Evolutionary conservation across 1,140 invertebrate genomes (phyloP).

Genomic region (Drosophila serrata): DNA sequence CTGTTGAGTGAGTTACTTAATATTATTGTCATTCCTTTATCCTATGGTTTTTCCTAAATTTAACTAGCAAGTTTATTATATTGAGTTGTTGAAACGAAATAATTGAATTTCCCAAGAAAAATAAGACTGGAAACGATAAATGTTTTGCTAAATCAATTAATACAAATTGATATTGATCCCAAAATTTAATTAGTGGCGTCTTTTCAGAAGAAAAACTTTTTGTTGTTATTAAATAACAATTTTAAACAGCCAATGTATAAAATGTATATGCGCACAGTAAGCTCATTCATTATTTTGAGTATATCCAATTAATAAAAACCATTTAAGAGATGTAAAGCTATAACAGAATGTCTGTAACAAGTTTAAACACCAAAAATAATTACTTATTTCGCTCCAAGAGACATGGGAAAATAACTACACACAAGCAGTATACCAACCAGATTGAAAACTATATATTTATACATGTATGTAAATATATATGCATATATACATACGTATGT

Average conservation of each 20-base stretch:
- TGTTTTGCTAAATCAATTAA: not conserved
- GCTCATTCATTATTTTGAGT: constrained; percentile 8
- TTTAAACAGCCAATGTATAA: not conserved
- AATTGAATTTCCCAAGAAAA: not conserved
- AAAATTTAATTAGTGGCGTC: not conserved
- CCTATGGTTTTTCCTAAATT: not conserved
- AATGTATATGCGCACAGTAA: not conserved
- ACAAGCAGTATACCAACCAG: constrained; percentile 41
- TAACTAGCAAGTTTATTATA: not conserved
- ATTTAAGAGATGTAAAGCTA: constrained; percentile 25
- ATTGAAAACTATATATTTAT: constrained; percentile 42
- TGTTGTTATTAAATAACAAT: not conserved
- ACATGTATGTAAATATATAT: constrained; percentile 7
- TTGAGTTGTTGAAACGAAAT: not conserved
- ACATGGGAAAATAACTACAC: constrained; percentile 29
- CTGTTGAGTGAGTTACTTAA: not conserved
- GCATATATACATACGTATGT: constrained; percentile 21
- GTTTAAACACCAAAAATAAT: not conserved
- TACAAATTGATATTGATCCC: not conserved
- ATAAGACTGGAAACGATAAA: not conserved
- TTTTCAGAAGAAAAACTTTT: too few relatives aligned
- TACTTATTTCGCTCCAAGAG: constrained; percentile 14
- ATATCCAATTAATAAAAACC: constrained; percentile 11
- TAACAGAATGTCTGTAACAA: constrained; percentile 5
- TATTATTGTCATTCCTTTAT: not conserved